Conservation (phyloP, 2,888 invertebrate genomes). For the Hypsopygia costalis region DNA sequence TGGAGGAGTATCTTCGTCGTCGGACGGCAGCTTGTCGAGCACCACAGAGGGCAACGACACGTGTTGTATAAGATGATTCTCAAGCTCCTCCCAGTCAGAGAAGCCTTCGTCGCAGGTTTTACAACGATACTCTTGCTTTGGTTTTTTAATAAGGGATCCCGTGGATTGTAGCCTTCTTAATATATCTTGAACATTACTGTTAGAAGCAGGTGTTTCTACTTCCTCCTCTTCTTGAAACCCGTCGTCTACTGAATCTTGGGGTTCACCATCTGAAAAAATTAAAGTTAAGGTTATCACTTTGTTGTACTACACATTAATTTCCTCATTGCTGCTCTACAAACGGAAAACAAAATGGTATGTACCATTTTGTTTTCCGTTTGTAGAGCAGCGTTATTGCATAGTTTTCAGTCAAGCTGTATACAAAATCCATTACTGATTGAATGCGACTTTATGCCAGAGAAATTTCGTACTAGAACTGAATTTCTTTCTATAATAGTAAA, state of each 20-base stretch:
- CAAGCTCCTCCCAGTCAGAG: conserved; percentile 59
- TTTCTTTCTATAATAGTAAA: too few species aligned
- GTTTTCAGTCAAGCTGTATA: too few species aligned
- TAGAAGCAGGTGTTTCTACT: conserved; percentile 19
- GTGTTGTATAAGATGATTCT: conserved; percentile 78
- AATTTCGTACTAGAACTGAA: too few species aligned
- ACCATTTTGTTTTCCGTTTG: too few species aligned
- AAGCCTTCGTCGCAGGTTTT: conserved; percentile 76
- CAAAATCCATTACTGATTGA: too few species aligned
- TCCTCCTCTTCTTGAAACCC: conserved; percentile 27
- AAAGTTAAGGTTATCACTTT: too few species aligned
- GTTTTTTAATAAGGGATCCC: conserved; percentile 58
- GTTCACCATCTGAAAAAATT: conserved; percentile 26
- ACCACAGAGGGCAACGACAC: conserved; percentile 76
- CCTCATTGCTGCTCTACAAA: too few species aligned
- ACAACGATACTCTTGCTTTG: conserved; percentile 66
- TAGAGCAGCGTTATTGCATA: too few species aligned
- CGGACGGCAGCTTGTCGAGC: conserved; percentile 72
- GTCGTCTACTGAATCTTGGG: conserved; percentile 34
- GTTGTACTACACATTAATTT: too few species aligned
- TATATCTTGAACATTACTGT: conserved; percentile 51
- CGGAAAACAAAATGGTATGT: too few species aligned
- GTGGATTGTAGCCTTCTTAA: conserved; percentile 58
- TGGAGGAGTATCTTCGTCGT: conserved; percentile 65
- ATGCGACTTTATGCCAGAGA: too few species aligned